Percentiles rank a stretch among this genome's conserved stretches.
phyloP scores from a whole-genome alignment of 2,797 vertebrate species.

The Phataginus tetradactyla region DNA sequence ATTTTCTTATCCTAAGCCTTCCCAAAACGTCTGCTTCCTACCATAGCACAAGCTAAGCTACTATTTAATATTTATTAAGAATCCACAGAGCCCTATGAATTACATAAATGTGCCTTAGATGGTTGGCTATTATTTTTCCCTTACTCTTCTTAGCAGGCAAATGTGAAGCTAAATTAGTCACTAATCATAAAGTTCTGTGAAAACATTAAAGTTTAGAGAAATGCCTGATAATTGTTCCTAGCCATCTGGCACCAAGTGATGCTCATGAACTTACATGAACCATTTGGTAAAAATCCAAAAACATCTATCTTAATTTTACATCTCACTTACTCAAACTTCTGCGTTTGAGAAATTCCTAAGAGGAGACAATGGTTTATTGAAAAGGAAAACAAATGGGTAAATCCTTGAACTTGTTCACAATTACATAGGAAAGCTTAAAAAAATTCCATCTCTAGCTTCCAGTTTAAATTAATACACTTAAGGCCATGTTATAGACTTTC shows the following conservation, averaged over 20 bases:
- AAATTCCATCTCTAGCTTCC: background rate
- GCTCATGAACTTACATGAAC: constrained; percentile 73
- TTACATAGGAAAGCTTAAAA: background rate
- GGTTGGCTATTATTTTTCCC: constrained; percentile 32
- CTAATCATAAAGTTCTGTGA: constrained; percentile 73
- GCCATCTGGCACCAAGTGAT: constrained; percentile 74
- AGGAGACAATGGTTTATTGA: constrained; percentile 7
- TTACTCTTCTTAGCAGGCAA: constrained; percentile 46
- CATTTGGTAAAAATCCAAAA: constrained; percentile 74
- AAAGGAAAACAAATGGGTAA: constrained; percentile 50
- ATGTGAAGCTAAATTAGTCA: constrained; percentile 70
- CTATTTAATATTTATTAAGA: constrained; percentile 65
- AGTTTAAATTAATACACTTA: background rate
- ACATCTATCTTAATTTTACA: constrained; percentile 67
- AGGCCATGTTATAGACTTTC: background rate
- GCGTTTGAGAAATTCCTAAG: constrained; percentile 44
- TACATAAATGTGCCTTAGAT: constrained; percentile 50
- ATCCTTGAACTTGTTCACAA: background rate
- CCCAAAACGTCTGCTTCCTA: background rate
- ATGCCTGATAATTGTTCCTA: constrained; percentile 71
- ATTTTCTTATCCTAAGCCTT: background rate
- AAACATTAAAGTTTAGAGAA: constrained; percentile 67
- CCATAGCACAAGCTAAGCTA: background rate
- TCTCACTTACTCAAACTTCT: constrained; percentile 65
- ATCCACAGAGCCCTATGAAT: constrained; percentile 37